Conservation (phyloP, 1,140 invertebrate species). For the Arctopsyche grandis region DNA sequence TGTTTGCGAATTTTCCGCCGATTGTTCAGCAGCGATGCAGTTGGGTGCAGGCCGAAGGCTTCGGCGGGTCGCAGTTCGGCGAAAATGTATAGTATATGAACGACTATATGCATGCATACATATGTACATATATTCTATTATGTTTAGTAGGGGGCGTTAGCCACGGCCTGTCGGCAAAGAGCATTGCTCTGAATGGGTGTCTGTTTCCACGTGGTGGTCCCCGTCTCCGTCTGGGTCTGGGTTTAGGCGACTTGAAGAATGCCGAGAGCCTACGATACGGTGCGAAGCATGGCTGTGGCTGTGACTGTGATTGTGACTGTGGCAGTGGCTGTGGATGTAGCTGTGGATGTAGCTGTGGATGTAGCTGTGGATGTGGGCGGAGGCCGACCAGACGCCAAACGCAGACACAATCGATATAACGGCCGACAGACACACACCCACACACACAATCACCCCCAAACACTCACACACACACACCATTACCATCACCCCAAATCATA, state of each 20-base stretch:
- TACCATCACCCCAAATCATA: background rate
- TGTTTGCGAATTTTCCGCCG: too few relatives aligned
- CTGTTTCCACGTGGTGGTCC: background rate
- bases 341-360: too few relatives aligned
- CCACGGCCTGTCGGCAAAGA: background rate
- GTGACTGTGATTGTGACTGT: background rate
- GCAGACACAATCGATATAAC: conserved; percentile 42
- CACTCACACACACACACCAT: background rate
- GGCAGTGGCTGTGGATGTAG: background rate
- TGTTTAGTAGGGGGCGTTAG: background rate
- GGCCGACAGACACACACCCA: conserved; percentile 17
- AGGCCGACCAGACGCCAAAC: conserved; percentile 17
- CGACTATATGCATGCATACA: too few relatives aligned
- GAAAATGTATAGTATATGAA: too few relatives aligned
- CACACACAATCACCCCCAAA: background rate
- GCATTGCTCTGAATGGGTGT: conserved; percentile 13
- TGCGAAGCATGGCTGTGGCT: background rate
- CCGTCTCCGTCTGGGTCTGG: conserved; percentile 1
- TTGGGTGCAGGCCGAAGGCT: too few relatives aligned
- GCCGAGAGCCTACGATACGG: background rate
- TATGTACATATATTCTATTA: too few relatives aligned
- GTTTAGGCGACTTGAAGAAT: background rate
- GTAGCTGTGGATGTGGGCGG: too few relatives aligned
- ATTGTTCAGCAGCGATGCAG: too few relatives aligned
- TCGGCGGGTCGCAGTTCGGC: too few relatives aligned